Conservation (phyloP, 1,140 invertebrate genomes). For the Meloidogyne chitwoodi region DNA sequence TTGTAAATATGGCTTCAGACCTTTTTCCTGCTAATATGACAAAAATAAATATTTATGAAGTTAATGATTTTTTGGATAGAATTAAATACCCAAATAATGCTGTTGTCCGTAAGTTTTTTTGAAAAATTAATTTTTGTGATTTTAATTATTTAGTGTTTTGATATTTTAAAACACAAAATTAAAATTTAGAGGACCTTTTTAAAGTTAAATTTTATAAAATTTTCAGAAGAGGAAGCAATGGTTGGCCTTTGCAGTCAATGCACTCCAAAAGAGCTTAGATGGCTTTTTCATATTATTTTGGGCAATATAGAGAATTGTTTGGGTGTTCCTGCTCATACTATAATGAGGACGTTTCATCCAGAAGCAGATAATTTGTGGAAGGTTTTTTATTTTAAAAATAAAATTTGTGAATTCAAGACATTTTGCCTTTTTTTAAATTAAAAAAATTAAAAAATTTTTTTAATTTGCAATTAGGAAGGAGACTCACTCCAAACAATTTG, state of each 20-base stretch:
- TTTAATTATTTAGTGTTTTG: too few relatives aligned
- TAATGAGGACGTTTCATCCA: constrained; percentile 27
- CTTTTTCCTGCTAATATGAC: background rate
- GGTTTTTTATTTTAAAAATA: constrained; percentile 13
- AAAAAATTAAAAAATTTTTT: constrained; percentile 8
- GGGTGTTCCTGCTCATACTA: background rate
- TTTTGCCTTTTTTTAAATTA: too few relatives aligned
- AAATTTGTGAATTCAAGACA: too few relatives aligned
- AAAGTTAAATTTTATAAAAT: too few relatives aligned
- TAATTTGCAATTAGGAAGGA: constrained; percentile 11
- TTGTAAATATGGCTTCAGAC: background rate
- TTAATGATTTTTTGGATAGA: constrained; percentile 26
- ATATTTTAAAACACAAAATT: too few relatives aligned
- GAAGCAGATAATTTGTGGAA: constrained; percentile 25
- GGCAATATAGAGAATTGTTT: constrained; percentile 34
- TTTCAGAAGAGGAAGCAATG: constrained; percentile 10
- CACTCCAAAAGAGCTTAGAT: constrained; percentile 18
- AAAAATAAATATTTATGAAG: constrained; percentile 14
- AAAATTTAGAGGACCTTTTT: too few relatives aligned
- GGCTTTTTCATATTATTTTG: constrained; percentile 34
- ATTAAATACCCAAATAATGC: constrained; percentile 1
- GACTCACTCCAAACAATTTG: constrained; percentile 20
- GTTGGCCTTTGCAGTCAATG: constrained; percentile 21
- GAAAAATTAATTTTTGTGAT: too few relatives aligned
- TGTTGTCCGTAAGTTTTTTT: background rate